These are phyloP conservation scores for Tamias sibiricus DNA, from an alignment of 2,113 vertebrate species.

Conservation along the genomic window DNA sequence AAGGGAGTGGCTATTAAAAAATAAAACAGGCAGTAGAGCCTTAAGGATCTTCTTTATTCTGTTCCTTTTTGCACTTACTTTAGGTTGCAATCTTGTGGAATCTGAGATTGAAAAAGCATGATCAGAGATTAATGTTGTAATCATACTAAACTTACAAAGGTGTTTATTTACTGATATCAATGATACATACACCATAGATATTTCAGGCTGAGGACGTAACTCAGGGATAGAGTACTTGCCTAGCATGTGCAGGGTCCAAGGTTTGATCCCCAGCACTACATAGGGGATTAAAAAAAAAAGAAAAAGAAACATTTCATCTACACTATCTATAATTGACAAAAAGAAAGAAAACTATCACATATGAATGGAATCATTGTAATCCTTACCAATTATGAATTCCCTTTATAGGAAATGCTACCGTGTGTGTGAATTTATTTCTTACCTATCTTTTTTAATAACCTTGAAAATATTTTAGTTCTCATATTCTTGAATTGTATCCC, in stretches of 20 bases:
- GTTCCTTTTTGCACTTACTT: background rate
- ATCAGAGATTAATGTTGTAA: background rate
- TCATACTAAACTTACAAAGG: slow-evolving; percentile 30
- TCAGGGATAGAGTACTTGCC: background rate
- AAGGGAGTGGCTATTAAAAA: background rate
- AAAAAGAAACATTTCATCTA: background rate
- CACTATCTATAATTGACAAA: background rate
- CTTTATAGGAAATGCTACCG: background rate
- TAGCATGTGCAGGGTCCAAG: background rate
- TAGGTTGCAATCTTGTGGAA: background rate
- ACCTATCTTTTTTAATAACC: slow-evolving; percentile 17
- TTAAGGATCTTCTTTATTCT: background rate
- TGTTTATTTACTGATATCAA: background rate
- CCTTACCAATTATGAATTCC: background rate
- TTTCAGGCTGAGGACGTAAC: background rate
- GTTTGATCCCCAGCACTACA: background rate
- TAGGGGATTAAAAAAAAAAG: too few species aligned
- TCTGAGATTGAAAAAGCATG: background rate
- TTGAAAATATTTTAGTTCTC: slow-evolving; percentile 52
- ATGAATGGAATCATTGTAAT: background rate
- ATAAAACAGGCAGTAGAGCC: background rate
- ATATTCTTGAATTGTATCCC: slow-evolving; percentile 8
- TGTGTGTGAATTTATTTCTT: background rate
- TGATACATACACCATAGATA: background rate
- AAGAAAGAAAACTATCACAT: background rate